These are phyloP conservation scores for Araneus ventricosus DNA, from an alignment of 1,140 invertebrate genomes.

Conservation along the genomic window DNA sequence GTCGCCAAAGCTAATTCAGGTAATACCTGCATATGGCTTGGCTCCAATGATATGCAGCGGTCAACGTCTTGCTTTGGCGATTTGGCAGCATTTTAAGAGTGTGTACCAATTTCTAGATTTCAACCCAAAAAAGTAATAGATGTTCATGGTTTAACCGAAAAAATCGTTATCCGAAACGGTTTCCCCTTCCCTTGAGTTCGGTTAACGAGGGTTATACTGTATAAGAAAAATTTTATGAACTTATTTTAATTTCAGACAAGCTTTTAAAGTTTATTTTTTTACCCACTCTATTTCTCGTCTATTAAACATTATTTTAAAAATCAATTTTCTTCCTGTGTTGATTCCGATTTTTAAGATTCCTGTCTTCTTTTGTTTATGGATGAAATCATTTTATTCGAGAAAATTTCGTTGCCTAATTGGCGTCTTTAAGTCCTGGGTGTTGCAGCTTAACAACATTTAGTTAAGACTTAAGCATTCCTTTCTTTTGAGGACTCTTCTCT, in stretches of 20 bases:
- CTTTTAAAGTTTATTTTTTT: neutral
- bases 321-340: neutral
- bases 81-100: too few species aligned
- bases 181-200: too few species aligned
- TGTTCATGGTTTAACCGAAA: too few species aligned
- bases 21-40: too few species aligned
- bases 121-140: too few species aligned
- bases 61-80: too few species aligned
- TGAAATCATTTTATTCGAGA: neutral
- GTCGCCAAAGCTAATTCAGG: too few species aligned
- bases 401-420: conserved; percentile 15
- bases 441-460: neutral
- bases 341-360: neutral
- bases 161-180: too few species aligned
- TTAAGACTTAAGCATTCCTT: neutral
- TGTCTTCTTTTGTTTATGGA: neutral
- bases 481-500: neutral
- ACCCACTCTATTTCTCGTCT: neutral
- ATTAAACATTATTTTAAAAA: neutral
- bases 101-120: too few species aligned
- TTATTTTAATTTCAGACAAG: neutral
- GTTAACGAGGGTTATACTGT: too few species aligned
- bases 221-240: neutral
- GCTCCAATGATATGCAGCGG: too few species aligned
- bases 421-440: neutral